A percentile compares a stretch with the other conserved stretches of the same genome.
Evolutionary conservation across 35 echinoderm and acorn worm species (phyloP).

Genomic region (Amphiura filiformis): DNA sequence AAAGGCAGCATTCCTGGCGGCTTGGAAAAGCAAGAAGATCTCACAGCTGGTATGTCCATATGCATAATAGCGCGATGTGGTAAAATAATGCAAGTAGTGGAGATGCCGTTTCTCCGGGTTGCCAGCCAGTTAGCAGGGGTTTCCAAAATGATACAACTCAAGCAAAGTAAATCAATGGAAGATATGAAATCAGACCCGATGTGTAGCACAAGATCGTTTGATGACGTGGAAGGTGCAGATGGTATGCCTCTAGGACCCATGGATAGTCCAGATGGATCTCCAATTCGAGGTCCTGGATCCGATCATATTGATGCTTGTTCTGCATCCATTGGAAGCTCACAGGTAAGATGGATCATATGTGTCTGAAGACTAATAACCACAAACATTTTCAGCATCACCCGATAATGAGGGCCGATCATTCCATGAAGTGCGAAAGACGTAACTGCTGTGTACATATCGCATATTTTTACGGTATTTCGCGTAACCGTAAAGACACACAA

Average conservation of each 20-base stretch:
- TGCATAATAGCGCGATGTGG: constrained; percentile 45
- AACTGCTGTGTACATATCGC: too few species aligned
- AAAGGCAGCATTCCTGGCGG: constrained; percentile 56
- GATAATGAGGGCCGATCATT: too few species aligned
- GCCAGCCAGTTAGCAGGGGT: constrained; percentile 64
- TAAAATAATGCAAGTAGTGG: constrained; percentile 63
- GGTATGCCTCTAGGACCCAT: not conserved
- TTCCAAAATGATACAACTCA: constrained; percentile 9
- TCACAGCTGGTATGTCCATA: not conserved
- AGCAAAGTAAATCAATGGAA: not conserved
- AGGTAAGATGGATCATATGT: too few species aligned
- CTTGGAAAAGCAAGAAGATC: constrained; percentile 2
- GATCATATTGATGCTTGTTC: not conserved
- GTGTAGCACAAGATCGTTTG: not conserved
- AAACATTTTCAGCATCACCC: too few species aligned
- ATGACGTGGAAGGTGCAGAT: not conserved
- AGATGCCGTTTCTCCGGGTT: constrained; percentile 89
- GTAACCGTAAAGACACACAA: too few species aligned
- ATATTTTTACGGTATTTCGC: too few species aligned
- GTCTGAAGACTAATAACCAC: too few species aligned
- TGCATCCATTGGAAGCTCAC: not conserved
- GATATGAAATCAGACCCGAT: not conserved
- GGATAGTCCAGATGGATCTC: not conserved
- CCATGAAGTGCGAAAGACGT: too few species aligned
- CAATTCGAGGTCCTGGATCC: not conserved